Conservation (phyloP, 1,140 invertebrate species). For the Trachelipus rathkii region DNA sequence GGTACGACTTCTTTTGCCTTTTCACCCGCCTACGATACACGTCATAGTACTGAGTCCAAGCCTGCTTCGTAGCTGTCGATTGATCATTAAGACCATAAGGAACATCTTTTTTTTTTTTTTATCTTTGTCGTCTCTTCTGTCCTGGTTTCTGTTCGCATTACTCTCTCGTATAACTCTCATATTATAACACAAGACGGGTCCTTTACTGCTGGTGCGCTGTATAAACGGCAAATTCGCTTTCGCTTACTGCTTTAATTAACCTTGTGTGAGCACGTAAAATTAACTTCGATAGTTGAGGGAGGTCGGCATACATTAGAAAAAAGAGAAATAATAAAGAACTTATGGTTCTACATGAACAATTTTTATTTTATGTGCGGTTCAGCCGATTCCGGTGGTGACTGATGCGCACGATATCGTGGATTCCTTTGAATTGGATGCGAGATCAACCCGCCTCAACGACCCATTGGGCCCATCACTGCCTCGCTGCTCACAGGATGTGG, state of each 20-base stretch:
- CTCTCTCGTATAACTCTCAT: slow-evolving; percentile 12
- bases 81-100: slow-evolving; percentile 33
- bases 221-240: not conserved
- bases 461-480: slow-evolving; percentile 25
- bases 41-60: not conserved
- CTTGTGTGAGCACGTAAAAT: not conserved
- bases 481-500: slow-evolving; percentile 42
- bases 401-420: slow-evolving; percentile 35
- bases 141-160: not conserved
- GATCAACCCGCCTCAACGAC: slow-evolving; percentile 42
- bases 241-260: slow-evolving; percentile 1
- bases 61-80: slow-evolving; percentile 21
- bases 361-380: not conserved
- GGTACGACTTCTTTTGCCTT: slow-evolving; percentile 4
- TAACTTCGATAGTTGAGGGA: slow-evolving; percentile 1
- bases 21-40: not conserved
- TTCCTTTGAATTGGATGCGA: slow-evolving; percentile 42
- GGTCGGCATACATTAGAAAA: not conserved
- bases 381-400: not conserved
- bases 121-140: not conserved
- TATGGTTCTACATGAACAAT: not conserved
- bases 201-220: slow-evolving; percentile 5
- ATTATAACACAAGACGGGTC: not conserved
- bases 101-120: not conserved
- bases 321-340: not conserved